A percentile compares a stretch with the other conserved stretches of the same genome.
phyloP scores from a whole-genome alignment of 2,797 vertebrate species.

The Notolepis coatsorum region DNA sequence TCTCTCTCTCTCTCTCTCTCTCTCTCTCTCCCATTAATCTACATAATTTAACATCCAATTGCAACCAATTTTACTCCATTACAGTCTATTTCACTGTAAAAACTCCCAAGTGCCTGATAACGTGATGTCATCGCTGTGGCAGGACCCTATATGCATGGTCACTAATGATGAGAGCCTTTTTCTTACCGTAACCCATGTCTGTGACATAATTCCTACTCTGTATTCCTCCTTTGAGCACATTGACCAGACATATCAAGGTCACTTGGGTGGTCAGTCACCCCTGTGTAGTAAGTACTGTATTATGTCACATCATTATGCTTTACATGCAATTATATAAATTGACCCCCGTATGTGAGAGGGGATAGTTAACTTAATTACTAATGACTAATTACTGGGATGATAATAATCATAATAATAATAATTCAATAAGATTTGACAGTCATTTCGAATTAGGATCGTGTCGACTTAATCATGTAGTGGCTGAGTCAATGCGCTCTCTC shows the following conservation, averaged over 20 bases:
- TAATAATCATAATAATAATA: too few relatives aligned
- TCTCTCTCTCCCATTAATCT: background rate
- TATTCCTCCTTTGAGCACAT: slow-evolving; percentile 6
- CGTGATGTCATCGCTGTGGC: too few relatives aligned
- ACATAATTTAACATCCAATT: background rate
- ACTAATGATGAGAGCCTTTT: background rate
- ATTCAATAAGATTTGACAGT: too few relatives aligned
- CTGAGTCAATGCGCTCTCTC: too few relatives aligned
- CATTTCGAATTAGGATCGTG: too few relatives aligned
- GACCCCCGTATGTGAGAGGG: slow-evolving; percentile 11
- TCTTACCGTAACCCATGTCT: slow-evolving; percentile 13
- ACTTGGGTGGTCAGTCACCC: slow-evolving; percentile 7
- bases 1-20: too few relatives aligned
- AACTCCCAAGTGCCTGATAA: background rate
- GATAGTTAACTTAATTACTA: too few relatives aligned
- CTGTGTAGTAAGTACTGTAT: too few relatives aligned
- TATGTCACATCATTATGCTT: slow-evolving; percentile 20
- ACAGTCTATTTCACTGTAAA: background rate
- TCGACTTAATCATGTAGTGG: too few relatives aligned
- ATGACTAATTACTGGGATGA: too few relatives aligned
- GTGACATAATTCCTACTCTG: slow-evolving; percentile 17
- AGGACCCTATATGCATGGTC: background rate
- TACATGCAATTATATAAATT: slow-evolving; percentile 38
- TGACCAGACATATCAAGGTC: slow-evolving; percentile 30
- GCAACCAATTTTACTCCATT: too few relatives aligned